Conservation (phyloP, 1,140 invertebrate genomes). For the Drosophila trapezifrons region DNA sequence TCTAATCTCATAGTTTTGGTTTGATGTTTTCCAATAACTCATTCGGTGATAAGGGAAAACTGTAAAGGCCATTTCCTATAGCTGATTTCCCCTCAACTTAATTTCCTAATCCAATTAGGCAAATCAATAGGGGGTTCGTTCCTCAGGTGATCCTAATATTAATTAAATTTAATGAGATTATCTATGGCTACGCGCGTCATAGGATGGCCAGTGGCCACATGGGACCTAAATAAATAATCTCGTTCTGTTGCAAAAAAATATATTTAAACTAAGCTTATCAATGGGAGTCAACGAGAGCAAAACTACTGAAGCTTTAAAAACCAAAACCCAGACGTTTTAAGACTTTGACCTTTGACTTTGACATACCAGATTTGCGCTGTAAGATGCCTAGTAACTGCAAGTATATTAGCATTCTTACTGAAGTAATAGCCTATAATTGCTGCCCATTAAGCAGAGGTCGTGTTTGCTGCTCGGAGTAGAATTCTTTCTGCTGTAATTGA, state of each 20-base stretch:
- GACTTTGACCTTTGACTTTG: conserved; percentile 23
- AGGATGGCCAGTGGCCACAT: not conserved
- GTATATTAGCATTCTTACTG: not conserved
- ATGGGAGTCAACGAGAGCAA: conserved; percentile 3
- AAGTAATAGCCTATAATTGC: conserved; percentile 20
- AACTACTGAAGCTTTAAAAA: not conserved
- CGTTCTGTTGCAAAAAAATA: not conserved
- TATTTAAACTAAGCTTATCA: conserved; percentile 33
- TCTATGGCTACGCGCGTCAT: conserved; percentile 16
- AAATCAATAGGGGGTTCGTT: conserved; percentile 8
- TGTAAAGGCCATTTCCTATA: conserved; percentile 6
- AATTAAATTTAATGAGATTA: conserved; percentile 15
- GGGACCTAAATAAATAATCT: not conserved
- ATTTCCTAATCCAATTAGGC: conserved; percentile 54
- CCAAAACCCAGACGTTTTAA: conserved; percentile 5
- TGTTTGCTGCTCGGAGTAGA: not conserved
- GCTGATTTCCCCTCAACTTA: conserved; percentile 16
- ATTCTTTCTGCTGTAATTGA: conserved; percentile 15
- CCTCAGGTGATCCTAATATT: not conserved
- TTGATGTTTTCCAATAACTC: conserved; percentile 42
- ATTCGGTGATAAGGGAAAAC: conserved; percentile 29
- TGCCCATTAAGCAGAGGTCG: conserved; percentile 3
- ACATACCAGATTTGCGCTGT: conserved; percentile 17
- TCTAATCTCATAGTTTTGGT: conserved; percentile 60
- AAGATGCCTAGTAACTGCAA: conserved; percentile 6